Percentiles rank a stretch among this genome's conserved stretches.
These are phyloP conservation scores for Dolichopus griseipennis DNA, from an alignment of 2,888 invertebrate genomes.

Conservation along the genomic window DNA sequence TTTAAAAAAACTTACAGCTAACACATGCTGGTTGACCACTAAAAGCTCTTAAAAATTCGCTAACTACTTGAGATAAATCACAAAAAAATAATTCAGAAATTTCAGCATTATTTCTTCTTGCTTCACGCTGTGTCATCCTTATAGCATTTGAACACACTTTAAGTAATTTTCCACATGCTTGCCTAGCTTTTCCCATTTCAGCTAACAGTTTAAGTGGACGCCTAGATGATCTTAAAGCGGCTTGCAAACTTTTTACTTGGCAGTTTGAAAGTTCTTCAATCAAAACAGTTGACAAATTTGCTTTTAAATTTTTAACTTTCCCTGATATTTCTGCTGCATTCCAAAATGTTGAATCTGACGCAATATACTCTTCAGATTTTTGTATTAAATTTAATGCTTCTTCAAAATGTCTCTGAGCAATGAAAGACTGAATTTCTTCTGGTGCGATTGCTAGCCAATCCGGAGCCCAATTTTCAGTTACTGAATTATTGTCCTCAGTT, in stretches of 20 bases:
- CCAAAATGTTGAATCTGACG: slow-evolving; percentile 32
- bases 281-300: slow-evolving; percentile 73
- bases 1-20: slow-evolving; percentile 49
- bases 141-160: slow-evolving; percentile 40
- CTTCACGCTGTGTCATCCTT: slow-evolving; percentile 39
- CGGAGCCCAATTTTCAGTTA: slow-evolving; percentile 45
- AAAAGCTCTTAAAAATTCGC: slow-evolving; percentile 73
- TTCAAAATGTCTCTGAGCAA: slow-evolving; percentile 93
- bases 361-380: slow-evolving; percentile 51
- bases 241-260: slow-evolving; percentile 83
- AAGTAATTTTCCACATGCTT: slow-evolving; percentile 40
- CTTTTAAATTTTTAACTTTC: slow-evolving; percentile 62
- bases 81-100: slow-evolving; percentile 59
- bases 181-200: slow-evolving; percentile 42
- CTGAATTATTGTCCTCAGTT: slow-evolving; percentile 26
- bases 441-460: slow-evolving; percentile 87
- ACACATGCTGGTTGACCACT: slow-evolving; percentile 64
- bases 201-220: slow-evolving; percentile 71
- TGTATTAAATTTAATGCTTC: slow-evolving; percentile 78
- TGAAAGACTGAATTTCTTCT: slow-evolving; percentile 89
- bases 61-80: slow-evolving; percentile 58
- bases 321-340: slow-evolving; percentile 32
- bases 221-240: slow-evolving; percentile 76
- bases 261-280: slow-evolving; percentile 82
- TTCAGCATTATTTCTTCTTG: slow-evolving; percentile 40